Percentiles rank a stretch among this genome's conserved stretches.
Evolutionary conservation across 2,888 invertebrate genomes (phyloP).

Genomic region (Conomelus anceps): DNA sequence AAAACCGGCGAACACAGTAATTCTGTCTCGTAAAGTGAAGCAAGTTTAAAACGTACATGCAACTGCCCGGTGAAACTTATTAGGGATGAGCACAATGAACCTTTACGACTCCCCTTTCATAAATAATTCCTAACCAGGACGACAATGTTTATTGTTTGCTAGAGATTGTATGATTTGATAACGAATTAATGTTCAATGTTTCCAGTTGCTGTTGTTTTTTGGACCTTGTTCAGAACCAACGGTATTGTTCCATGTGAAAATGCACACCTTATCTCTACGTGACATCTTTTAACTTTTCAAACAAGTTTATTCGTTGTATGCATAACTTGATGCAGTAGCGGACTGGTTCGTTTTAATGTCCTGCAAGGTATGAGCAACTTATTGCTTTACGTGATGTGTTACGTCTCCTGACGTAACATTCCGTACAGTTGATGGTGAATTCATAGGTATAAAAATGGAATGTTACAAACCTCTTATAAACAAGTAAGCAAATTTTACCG

Average conservation of each 20-base stretch:
- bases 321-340: not conserved
- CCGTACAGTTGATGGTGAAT: not conserved
- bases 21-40: not conserved
- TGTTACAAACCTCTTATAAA: not conserved
- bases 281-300: not conserved
- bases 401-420: not conserved
- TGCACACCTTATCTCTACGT: not conserved
- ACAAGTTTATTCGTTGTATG: not conserved
- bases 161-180: not conserved
- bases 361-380: not conserved
- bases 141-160: not conserved
- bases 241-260: not conserved
- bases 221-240: not conserved
- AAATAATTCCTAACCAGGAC: not conserved
- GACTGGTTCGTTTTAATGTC: not conserved
- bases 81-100: not conserved
- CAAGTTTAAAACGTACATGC: not conserved
- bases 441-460: not conserved
- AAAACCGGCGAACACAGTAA: not conserved
- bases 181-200: not conserved
- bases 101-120: not conserved
- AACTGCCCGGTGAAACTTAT: not conserved
- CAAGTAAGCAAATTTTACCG: too few relatives aligned
- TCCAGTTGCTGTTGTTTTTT: not conserved
- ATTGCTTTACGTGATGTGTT: not conserved